Evolutionary conservation across 2,113 vertebrate species (phyloP), one percentile per base, ranked within the genome.

Genomic region (Pituophis catenifer): DNA sequence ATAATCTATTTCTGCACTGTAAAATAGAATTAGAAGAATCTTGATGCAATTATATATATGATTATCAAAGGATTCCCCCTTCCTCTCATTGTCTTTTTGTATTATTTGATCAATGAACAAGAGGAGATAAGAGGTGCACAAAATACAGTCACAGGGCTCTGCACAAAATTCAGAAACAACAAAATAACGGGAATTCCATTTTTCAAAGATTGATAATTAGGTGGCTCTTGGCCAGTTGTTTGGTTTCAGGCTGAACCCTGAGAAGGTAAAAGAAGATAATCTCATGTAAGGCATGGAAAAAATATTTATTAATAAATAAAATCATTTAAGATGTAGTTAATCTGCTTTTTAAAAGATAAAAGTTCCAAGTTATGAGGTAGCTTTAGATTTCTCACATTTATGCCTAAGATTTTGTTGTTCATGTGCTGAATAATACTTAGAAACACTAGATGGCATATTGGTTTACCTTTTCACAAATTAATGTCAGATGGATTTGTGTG

Each of bases 381-480:
- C 23, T 92, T 93, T n/a, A 59, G 1, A 89, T 94, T 94, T 91
- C 54, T 87, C 85, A 62, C 92, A 90, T 29, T 94, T 94, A 89
- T 44, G 7, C 21, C 29, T 8, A 0, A 11, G 55, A 1, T 92
- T 44, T 62, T 57, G 15, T 62, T 54, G 10, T 33, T 91, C 23
- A 1, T 92, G 94, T 96, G 75, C 91, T 92, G 94, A 3, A 93
- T 95, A 58, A 81, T 5, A 90, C 90, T 1, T 0, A 0, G 90
- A 90, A 94, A 96, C 97, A 96, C 96, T 97, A 97, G 96, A 85
- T 97, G 96, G 96, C 96, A 96, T 58, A 95, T 96, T 13, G 90
- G 93, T 54, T 94, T 94, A 94, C 94, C 93, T 50, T 94, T 96
- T 97, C 89, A 92, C 62, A 92, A 52, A 88, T 38, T 58, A 23